Evolutionary conservation across 2,888 invertebrate species (phyloP).

Genomic region (Rhopalosiphum nymphaeae): DNA sequence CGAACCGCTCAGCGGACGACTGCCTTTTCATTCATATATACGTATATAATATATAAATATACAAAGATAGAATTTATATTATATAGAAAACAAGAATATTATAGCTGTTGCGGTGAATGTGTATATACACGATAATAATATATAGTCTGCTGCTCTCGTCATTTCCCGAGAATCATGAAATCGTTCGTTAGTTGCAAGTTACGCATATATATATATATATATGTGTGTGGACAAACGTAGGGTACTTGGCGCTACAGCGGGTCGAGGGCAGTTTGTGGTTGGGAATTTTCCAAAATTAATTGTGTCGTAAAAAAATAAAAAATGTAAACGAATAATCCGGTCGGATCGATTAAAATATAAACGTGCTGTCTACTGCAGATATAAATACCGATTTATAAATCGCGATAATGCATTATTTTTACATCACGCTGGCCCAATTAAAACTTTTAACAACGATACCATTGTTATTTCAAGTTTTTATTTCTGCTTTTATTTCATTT

Average conservation of each 20-base stretch:
- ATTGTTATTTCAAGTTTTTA: slow-evolving; percentile 3
- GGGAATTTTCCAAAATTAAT: background rate
- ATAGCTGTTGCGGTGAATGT: background rate
- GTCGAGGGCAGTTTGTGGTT: background rate
- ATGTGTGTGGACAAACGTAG: background rate
- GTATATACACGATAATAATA: background rate
- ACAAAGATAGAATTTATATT: too few relatives aligned
- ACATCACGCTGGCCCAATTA: slow-evolving; percentile 15
- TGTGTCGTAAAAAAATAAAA: background rate
- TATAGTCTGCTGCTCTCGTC: background rate
- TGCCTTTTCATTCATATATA: slow-evolving; percentile 28
- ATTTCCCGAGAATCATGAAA: slow-evolving; percentile 32
- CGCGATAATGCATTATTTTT: background rate
- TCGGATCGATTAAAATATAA: slow-evolving; percentile 4
- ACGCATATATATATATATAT: background rate
- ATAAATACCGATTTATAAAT: slow-evolving; percentile 15
- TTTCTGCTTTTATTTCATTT: background rate
- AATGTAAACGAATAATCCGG: background rate
- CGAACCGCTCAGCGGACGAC: slow-evolving; percentile 20
- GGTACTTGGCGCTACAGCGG: background rate
- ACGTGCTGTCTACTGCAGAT: background rate
- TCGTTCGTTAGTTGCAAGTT: background rate
- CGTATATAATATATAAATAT: background rate
- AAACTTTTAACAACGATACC: slow-evolving; percentile 16
- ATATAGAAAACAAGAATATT: background rate